Conservation (phyloP, 2,797 vertebrate genomes). For the Helicolenus hilgendorfi region DNA sequence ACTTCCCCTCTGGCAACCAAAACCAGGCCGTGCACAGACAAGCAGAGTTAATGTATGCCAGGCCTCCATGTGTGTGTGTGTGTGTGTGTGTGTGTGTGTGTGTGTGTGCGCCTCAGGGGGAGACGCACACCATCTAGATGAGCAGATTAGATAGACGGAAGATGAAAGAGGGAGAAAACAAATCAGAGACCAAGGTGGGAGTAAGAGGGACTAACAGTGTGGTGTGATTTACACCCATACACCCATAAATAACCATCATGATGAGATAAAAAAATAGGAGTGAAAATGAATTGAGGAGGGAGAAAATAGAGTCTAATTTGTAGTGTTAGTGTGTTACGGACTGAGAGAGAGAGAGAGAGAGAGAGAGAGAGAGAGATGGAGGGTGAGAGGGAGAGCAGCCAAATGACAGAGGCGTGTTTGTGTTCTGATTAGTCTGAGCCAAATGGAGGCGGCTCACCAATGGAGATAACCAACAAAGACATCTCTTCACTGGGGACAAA, state of each 20-base stretch:
- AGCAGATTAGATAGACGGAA: conserved; percentile 56
- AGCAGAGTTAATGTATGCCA: conserved; percentile 58
- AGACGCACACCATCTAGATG: conserved; percentile 51
- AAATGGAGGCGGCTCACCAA: conserved; percentile 85
- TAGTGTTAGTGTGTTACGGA: conserved; percentile 46
- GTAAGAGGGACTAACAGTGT: conserved; percentile 7
- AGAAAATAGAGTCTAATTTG: conserved; percentile 56
- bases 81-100: no score
- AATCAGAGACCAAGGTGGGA: conserved; percentile 36
- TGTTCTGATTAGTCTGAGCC: conserved; percentile 87
- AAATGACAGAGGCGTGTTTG: conserved; percentile 91
- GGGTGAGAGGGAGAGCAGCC: conserved; percentile 73
- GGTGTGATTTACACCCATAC: neutral
- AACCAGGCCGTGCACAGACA: conserved; percentile 71
- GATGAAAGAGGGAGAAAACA: conserved; percentile 49
- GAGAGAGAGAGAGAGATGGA: conserved; percentile 40
- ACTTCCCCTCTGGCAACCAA: conserved; percentile 53
- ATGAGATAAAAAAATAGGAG: conserved; percentile 24
- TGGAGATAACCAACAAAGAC: conserved; percentile 87
- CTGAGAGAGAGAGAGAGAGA: conserved; percentile 39
- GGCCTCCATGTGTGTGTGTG: conserved; percentile 22
- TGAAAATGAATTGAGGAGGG: conserved; percentile 41
- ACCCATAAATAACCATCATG: neutral
- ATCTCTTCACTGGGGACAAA: conserved; percentile 82
- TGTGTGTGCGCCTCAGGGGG: conserved; percentile 36